Base-by-base conservation (phyloP, 2,888 invertebrate species). In the Hemithea aestivaria region DNA sequence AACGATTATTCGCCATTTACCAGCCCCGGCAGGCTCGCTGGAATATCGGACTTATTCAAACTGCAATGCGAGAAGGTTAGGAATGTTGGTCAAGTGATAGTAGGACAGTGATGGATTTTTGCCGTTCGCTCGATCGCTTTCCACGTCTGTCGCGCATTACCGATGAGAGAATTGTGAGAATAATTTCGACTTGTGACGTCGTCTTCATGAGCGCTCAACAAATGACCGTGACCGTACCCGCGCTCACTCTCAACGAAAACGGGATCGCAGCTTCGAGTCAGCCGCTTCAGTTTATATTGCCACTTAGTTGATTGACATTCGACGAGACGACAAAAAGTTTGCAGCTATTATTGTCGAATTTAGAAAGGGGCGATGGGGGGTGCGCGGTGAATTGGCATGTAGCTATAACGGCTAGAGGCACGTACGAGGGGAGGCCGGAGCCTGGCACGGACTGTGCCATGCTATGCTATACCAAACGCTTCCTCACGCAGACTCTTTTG, bases 391-490 rank as follows among this genome's bases (percentile, higher is more conserved):
- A 57, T 65, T 63, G 66, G 60, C 57, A 60, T 63, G 62, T 51
- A 53, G 43, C 48, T 51, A 62, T 74, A 80, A 76, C 73, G 73
- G 80, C 67, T 72, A 66, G 53, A 53, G 51, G 55, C 50, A 53
- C 53, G 60, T 62, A 62, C 55, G 58, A 37, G 57, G 71, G 73
- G 74, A 71, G 62, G 56, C 60, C 70, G 76, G 83, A 73, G 80
- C 75, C 85, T 78, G 85, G 85, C 66, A 76, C 79, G 66, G 73
- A 66, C 51, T 63, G 73, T 59, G 58, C 70, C 69, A 53, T 62
- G 67, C 3, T 16, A 16, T 16, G 5, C 16, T 58, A 69, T 58
- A 58, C 60, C 60, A 73, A 67, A 57, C 65, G 57, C 52, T 65
- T 59, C 63, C 63, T 73, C 80, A 77, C 79, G 77, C 76, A 75